phyloP scores from a whole-genome alignment of 2,888 invertebrate genomes.

The Crossocerus cetratus region DNA sequence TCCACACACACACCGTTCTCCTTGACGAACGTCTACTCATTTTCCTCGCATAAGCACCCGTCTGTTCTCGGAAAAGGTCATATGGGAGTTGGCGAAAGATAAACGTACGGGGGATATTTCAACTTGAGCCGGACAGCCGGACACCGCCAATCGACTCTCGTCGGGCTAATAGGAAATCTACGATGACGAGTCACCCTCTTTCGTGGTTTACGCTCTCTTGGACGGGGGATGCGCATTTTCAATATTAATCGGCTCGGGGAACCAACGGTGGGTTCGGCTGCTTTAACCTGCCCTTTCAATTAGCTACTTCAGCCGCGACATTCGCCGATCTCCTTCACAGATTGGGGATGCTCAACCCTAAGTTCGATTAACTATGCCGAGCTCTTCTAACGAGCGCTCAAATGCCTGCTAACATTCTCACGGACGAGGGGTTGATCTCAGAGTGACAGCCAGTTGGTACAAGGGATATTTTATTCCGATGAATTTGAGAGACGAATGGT shows the following conservation, averaged over 20 bases:
- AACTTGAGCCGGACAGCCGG: neutral
- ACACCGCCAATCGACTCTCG: neutral
- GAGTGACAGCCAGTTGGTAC: neutral
- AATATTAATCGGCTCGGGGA: slow-evolving; percentile 25
- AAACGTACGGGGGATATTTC: slow-evolving; percentile 1
- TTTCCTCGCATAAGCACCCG: slow-evolving; percentile 16
- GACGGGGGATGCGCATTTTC: slow-evolving; percentile 1
- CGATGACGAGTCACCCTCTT: slow-evolving; percentile 6
- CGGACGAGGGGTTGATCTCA: slow-evolving; percentile 13
- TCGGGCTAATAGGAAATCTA: neutral
- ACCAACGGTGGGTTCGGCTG: slow-evolving; percentile 1
- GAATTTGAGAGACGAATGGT: too few relatives aligned
- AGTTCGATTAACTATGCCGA: slow-evolving; percentile 56
- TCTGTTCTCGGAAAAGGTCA: neutral
- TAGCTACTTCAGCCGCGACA: slow-evolving; percentile 19
- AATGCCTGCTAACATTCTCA: slow-evolving; percentile 59
- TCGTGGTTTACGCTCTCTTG: neutral
- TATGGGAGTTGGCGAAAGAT: neutral
- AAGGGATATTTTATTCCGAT: too few relatives aligned
- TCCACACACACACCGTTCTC: slow-evolving; percentile 4
- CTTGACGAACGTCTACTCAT: neutral
- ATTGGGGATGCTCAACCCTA: slow-evolving; percentile 7
- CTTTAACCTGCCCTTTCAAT: slow-evolving; percentile 38
- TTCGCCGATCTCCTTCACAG: slow-evolving; percentile 5
- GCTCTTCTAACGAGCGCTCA: slow-evolving; percentile 57